Evolutionary conservation across 2,797 vertebrate genomes (phyloP).

Genomic region (Phoeniculus purpureus): DNA sequence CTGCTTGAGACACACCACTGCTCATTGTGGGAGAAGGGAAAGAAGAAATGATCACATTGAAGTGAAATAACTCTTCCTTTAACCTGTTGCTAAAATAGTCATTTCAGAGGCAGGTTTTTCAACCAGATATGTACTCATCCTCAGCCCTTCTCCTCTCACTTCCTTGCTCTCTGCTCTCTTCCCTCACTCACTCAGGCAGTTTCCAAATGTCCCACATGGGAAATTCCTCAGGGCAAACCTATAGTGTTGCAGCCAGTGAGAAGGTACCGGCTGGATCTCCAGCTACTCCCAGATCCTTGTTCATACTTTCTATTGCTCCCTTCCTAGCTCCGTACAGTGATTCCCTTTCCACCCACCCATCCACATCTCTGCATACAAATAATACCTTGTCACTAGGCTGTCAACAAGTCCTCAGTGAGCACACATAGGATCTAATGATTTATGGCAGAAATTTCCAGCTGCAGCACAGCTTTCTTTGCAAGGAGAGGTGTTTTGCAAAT

Average conservation of each 20-base stretch:
- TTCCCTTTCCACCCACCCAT: not conserved
- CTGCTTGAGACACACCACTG: not conserved
- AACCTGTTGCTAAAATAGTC: not conserved
- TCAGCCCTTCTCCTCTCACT: not conserved
- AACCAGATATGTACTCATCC: fast-evolving
- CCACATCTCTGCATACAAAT: not conserved
- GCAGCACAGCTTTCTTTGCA: not conserved
- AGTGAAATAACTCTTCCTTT: not conserved
- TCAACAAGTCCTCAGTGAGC: not conserved
- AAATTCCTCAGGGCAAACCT: not conserved
- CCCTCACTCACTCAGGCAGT: not conserved
- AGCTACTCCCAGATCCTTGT: not conserved
- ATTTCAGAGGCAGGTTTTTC: not conserved
- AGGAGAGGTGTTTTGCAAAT: not conserved
- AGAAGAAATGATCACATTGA: fast-evolving
- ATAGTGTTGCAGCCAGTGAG: not conserved
- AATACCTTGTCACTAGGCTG: not conserved
- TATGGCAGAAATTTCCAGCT: not conserved
- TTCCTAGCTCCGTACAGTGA: not conserved
- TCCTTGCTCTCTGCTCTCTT: not conserved
- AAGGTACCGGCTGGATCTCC: not conserved
- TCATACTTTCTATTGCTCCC: not conserved
- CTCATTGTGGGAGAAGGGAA: not conserved
- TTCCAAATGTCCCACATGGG: not conserved
- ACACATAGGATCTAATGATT: not conserved